These are phyloP conservation scores for Gymnoscopelus microlampas DNA, from an alignment of 2,797 vertebrate genomes.

Conservation along the genomic window DNA sequence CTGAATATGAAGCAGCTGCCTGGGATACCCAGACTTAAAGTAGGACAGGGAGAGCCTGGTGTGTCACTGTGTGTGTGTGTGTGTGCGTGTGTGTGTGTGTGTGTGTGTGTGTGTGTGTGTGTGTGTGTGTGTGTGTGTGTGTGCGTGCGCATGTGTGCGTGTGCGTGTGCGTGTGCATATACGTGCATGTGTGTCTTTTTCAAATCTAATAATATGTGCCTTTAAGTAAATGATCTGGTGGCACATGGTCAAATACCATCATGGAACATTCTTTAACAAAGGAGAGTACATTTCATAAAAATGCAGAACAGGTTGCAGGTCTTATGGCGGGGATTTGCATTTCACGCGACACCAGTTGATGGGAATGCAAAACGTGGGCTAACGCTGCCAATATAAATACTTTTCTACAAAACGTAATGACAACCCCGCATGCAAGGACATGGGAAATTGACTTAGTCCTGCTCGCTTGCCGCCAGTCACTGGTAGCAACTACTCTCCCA, in stretches of 20 bases:
- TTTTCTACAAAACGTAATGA: constrained; percentile 39
- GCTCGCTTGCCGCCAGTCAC: constrained; percentile 39
- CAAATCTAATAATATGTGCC: constrained; percentile 3
- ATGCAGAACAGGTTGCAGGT: not conserved
- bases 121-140: not conserved
- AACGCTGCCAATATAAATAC: constrained; percentile 52
- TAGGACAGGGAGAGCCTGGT: constrained; percentile 34
- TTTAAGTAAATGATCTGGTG: constrained; percentile 24
- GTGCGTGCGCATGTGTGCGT: not conserved
- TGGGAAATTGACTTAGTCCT: constrained; percentile 52
- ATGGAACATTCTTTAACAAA: constrained; percentile 6
- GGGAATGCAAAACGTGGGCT: constrained; percentile 38
- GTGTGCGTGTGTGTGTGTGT: constrained; percentile 13
- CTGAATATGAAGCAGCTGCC: constrained; percentile 76
- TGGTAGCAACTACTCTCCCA: constrained; percentile 36
- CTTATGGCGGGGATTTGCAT: constrained; percentile 27
- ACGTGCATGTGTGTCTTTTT: constrained; percentile 12
- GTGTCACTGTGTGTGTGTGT: constrained; percentile 31
- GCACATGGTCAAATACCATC: constrained; percentile 30
- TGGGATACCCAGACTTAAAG: constrained; percentile 27
- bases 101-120: constrained; percentile 15
- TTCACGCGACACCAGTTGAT: constrained; percentile 33
- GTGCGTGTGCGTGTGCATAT: not conserved
- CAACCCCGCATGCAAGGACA: constrained; percentile 45
- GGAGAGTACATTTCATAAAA: not conserved